Percentiles rank a stretch among this genome's conserved stretches.
Conservation (phyloP, 1,140 invertebrate genomes). For the Drosophila quadrilineata region DNA sequence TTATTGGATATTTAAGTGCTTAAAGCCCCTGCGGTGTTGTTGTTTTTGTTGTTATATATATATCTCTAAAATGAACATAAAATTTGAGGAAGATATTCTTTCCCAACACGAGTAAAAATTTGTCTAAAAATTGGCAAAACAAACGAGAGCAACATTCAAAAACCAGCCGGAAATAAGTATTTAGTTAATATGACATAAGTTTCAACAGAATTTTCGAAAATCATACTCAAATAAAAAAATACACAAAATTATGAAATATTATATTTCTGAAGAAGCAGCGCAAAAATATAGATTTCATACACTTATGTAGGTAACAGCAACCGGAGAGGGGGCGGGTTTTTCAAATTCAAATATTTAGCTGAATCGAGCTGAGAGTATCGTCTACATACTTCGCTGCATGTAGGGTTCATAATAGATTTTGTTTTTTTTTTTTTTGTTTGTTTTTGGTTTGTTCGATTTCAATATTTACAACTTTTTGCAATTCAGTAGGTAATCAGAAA, state of each 20-base stretch:
- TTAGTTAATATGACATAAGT: slow-evolving; percentile 25
- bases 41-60: slow-evolving; percentile 80
- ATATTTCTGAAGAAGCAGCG: slow-evolving; percentile 23
- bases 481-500: not conserved
- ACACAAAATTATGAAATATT: no score
- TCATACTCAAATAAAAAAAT: not conserved
- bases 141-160: slow-evolving; percentile 57
- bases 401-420: no score
- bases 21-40: slow-evolving; percentile 68
- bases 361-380: no score
- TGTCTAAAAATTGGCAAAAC: slow-evolving; percentile 65
- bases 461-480: not conserved
- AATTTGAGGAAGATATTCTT: slow-evolving; percentile 50
- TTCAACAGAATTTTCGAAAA: not conserved
- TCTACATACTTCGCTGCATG: no score
- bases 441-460: no score
- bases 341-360: not conserved
- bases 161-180: slow-evolving; percentile 29
- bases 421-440: no score
- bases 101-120: no score
- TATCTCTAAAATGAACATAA: slow-evolving; percentile 59
- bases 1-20: slow-evolving; percentile 45
- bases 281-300: slow-evolving; percentile 7
- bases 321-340: not conserved
- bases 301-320: slow-evolving; percentile 14